Percentiles rank a stretch among this genome's conserved stretches.
These are phyloP conservation scores for Tribolium castaneum DNA, from an alignment of 1,140 invertebrate species.

Conservation along the genomic window DNA sequence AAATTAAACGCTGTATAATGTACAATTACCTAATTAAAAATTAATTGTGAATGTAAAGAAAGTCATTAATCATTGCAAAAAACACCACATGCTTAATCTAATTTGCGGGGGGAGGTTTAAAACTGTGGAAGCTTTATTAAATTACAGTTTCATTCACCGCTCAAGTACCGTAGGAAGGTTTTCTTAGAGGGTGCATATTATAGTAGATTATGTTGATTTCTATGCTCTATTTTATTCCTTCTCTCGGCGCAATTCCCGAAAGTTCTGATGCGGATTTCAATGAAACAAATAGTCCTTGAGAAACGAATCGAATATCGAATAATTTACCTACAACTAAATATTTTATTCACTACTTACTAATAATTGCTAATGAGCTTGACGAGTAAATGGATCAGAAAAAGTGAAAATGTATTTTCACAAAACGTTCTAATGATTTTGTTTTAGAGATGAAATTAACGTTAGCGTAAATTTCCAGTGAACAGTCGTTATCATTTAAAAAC, in stretches of 20 bases:
- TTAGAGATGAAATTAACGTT: neutral
- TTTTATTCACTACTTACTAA: too few species aligned
- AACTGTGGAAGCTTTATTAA: neutral
- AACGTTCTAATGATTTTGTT: neutral
- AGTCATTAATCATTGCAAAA: neutral
- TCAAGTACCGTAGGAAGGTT: neutral
- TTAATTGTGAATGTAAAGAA: too few species aligned
- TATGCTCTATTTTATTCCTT: neutral
- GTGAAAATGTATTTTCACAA: too few species aligned
- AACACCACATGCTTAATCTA: neutral
- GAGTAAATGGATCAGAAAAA: too few species aligned
- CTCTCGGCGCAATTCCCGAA: neutral
- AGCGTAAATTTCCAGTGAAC: neutral
- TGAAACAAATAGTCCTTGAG: neutral
- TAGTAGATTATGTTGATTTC: neutral
- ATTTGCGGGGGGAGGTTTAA: neutral
- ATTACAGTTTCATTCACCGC: neutral
- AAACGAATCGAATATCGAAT: too few species aligned
- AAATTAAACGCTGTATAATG: too few species aligned
- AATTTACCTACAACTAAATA: too few species aligned
- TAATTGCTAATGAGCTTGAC: too few species aligned
- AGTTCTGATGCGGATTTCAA: neutral
- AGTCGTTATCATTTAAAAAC: constrained; percentile 16
- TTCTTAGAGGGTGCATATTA: neutral
- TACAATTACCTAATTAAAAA: too few species aligned